Evolutionary conservation across 2,113 vertebrate species (phyloP), one percentile per base, ranked within the genome.

Genomic region (Herpetotheres cachinnans): DNA sequence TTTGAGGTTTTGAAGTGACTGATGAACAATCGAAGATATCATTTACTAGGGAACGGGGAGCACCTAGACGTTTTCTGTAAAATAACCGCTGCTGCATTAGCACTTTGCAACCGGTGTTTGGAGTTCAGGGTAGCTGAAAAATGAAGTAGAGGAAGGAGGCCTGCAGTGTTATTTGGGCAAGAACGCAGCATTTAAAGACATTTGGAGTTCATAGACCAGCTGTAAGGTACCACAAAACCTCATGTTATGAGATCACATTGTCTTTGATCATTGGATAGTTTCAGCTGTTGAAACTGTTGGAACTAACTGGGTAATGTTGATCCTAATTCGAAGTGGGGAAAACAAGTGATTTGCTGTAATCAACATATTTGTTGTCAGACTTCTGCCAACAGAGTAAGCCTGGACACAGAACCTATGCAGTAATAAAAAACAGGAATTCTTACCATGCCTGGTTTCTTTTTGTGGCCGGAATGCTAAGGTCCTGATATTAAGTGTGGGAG

Each of bases 71-170:
- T 80, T 95, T 93, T 86, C 72, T 94, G n/a, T 79, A 67, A 83
- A 90, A 61, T 72, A 86, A 80, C 50, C 92, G 82, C 80, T 91
- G 86, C 84, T 95, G 71, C 78, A 56, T 95, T 96, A 95, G 95
- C 66, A 67, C 32, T 94, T 92, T 55, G 73, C 56, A 94, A 10
- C 67, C 30, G 6, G 17, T 88, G 50, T 65, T 87, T 80, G 78
- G n/a, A 79, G 50, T 76, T 89, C 42, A 58, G 89, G 50, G 58
- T 74, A 76, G 50, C 58, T 85, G 71, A 93, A 93, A 93, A 90
- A 74, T 65, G 12, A 84, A 93, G 71, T 56, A 76, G 62, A 95
- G 65, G 55, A 52, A 77, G n/a, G 62, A 94, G 62, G 24, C 70
- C 70, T 95, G 73, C 44, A 52, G 30, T 94, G 50, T 79, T 94